A percentile compares a stretch with the other conserved stretches of the same genome.
Evolutionary conservation across 2,888 invertebrate genomes (phyloP).

Genomic region (Nesidiocoris tenuis): DNA sequence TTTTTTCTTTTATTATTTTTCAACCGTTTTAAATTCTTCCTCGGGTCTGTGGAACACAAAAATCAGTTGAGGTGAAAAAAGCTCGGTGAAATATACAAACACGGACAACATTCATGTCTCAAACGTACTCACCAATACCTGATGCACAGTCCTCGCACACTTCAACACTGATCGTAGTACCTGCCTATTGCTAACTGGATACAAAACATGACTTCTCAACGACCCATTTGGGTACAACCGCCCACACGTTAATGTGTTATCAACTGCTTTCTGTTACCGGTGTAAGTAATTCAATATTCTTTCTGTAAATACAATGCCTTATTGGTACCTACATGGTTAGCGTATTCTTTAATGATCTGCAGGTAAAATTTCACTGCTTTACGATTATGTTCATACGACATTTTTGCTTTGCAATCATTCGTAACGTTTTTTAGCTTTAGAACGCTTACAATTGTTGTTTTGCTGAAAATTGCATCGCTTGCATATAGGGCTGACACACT

Average conservation of each 20-base stretch:
- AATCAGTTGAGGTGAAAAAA: neutral
- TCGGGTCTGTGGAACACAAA: slow-evolving; percentile 31
- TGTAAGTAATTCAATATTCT: slow-evolving; percentile 21
- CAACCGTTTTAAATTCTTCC: slow-evolving; percentile 13
- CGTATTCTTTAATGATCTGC: neutral
- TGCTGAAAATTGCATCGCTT: slow-evolving; percentile 25
- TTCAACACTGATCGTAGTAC: slow-evolving; percentile 24
- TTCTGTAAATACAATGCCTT: slow-evolving; percentile 28
- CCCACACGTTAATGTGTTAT: slow-evolving; percentile 32
- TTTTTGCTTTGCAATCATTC: neutral
- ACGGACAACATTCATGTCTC: slow-evolving; percentile 16
- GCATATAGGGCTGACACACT: slow-evolving; percentile 11
- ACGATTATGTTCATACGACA: neutral
- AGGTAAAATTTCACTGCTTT: neutral
- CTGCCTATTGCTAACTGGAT: neutral
- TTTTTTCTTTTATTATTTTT: slow-evolving; percentile 17
- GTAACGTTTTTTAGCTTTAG: slow-evolving; percentile 2
- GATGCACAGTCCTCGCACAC: slow-evolving; percentile 35
- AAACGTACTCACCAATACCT: slow-evolving; percentile 33
- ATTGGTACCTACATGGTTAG: slow-evolving; percentile 2
- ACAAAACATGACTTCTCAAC: neutral
- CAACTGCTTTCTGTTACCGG: slow-evolving; percentile 32
- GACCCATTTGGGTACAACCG: slow-evolving; percentile 4
- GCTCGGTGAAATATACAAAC: neutral
- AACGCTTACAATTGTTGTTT: slow-evolving; percentile 28